Conservation (phyloP, 2,888 invertebrate genomes). For the Hedya salicella region DNA sequence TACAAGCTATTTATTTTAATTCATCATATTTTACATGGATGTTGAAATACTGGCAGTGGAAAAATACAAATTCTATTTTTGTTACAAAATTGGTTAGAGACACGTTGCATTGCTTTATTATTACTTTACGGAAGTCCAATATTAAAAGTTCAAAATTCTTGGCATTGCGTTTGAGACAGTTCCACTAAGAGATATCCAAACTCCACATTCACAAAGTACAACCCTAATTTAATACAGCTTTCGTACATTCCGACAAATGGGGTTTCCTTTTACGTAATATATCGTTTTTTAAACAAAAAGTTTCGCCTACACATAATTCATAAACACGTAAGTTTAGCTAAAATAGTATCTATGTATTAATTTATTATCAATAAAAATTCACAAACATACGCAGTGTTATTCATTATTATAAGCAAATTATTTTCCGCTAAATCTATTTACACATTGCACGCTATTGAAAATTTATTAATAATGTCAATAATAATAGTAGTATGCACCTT, state of each 20-base stretch:
- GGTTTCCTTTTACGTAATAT: constrained; percentile 24
- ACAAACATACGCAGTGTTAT: constrained; percentile 41
- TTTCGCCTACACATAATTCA: constrained; percentile 35
- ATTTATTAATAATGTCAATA: constrained; percentile 36
- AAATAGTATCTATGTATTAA: constrained; percentile 39
- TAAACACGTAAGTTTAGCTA: constrained; percentile 34
- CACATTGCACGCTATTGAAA: constrained; percentile 43
- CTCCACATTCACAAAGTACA: constrained; percentile 14
- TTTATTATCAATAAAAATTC: constrained; percentile 40
- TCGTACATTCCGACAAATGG: constrained; percentile 22
- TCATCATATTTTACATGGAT: constrained; percentile 68
- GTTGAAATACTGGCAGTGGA: constrained; percentile 85
- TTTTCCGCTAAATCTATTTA: constrained; percentile 36
- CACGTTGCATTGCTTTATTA: constrained; percentile 34
- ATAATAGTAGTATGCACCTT: constrained; percentile 30
- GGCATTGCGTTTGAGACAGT: constrained; percentile 25
- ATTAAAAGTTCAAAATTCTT: constrained; percentile 30
- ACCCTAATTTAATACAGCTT: constrained; percentile 19
- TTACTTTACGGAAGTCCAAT: constrained; percentile 38
- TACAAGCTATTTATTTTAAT: constrained; percentile 64
- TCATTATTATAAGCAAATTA: constrained; percentile 38
- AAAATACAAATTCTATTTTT: constrained; percentile 75
- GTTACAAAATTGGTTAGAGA: constrained; percentile 57
- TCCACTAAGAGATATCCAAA: constrained; percentile 20
- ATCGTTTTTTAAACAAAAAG: constrained; percentile 4